Percentiles rank a stretch among this genome's conserved stretches.
Evolutionary conservation across 2,113 vertebrate genomes (phyloP).

Genomic region (Trichechus manatus): DNA sequence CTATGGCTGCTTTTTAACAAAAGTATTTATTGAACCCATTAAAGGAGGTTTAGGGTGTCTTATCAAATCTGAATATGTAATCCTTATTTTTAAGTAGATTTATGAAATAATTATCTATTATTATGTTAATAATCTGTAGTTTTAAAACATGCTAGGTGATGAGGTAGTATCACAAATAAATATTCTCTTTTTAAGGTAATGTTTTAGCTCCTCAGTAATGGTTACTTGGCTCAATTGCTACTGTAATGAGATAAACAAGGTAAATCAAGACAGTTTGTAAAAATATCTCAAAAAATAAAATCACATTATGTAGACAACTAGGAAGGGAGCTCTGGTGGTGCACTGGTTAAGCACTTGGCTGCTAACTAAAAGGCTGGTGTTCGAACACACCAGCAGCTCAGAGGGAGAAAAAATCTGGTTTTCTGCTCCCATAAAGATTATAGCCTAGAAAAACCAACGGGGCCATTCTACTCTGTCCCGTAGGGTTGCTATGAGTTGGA

Average conservation of each 20-base stretch:
- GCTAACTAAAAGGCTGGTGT: neutral
- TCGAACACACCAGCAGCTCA: neutral
- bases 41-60: neutral
- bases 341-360: neutral
- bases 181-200: neutral
- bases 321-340: neutral
- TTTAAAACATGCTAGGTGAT: neutral
- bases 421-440: neutral
- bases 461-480: neutral
- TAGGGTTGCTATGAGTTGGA: neutral
- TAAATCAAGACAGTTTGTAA: neutral
- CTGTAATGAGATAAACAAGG: neutral
- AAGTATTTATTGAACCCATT: neutral
- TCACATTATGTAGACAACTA: neutral
- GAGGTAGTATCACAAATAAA: neutral
- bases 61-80: conserved; percentile 7
- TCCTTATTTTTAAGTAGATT: neutral
- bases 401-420: neutral
- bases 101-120: neutral
- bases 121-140: conserved; percentile 16
- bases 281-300: conserved; percentile 45
- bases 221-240: neutral
- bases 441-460: neutral
- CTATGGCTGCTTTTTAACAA: neutral
- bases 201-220: neutral